Evolutionary conservation across 2,113 vertebrate genomes (phyloP).

Genomic region (Microtus oregoni): DNA sequence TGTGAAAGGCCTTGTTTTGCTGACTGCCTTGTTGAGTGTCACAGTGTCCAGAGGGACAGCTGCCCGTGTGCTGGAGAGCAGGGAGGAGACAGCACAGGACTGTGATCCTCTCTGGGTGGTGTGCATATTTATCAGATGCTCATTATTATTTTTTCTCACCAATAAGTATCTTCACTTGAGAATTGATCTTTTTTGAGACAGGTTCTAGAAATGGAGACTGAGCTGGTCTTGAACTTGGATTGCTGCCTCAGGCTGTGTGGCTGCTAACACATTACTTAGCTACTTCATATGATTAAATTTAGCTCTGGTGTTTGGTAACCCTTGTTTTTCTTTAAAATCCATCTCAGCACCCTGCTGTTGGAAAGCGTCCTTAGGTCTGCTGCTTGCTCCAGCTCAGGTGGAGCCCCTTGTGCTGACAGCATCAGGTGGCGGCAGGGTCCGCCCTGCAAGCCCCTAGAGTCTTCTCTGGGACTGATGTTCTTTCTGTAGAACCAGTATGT

Average conservation of each 20-base stretch:
- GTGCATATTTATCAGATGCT: neutral
- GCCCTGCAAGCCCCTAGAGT: neutral
- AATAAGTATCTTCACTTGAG: neutral
- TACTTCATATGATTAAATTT: neutral
- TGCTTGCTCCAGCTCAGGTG: neutral
- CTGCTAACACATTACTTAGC: neutral
- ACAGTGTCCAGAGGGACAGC: neutral
- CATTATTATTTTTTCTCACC: constrained; percentile 1
- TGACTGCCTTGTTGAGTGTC: neutral
- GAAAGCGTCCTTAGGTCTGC: no score
- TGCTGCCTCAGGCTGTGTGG: neutral
- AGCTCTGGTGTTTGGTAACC: neutral
- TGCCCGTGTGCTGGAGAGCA: neutral
- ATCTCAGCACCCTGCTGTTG: neutral
- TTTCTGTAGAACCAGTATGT: neutral
- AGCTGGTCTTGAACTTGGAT: neutral
- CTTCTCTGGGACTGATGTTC: neutral
- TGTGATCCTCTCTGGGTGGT: neutral
- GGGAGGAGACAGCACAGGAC: neutral
- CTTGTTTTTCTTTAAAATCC: neutral
- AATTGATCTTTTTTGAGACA: neutral
- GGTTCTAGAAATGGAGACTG: neutral
- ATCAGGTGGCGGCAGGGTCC: neutral
- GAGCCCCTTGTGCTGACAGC: neutral
- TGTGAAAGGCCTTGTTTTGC: constrained; percentile 24